Conservation (phyloP, 2,888 invertebrate genomes). For the Zygaena filipendulae region DNA sequence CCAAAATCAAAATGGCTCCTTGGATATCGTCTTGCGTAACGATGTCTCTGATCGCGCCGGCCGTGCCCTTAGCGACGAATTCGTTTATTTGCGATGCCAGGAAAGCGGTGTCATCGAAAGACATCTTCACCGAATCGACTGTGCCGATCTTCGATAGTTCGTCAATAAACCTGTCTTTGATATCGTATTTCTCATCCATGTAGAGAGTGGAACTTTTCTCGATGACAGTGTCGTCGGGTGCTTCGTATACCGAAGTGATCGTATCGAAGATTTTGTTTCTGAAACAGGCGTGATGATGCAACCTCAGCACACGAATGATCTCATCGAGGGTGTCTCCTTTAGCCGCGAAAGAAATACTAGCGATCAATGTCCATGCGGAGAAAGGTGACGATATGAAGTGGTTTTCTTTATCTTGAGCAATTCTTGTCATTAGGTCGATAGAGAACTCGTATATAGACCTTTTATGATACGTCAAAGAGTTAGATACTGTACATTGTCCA, state of each 20-base stretch:
- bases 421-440: conserved; percentile 19
- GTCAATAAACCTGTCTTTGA: conserved; percentile 25
- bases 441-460: conserved; percentile 25
- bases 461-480: conserved; percentile 10
- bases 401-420: conserved; percentile 35
- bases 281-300: conserved; percentile 37
- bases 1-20: conserved; percentile 27
- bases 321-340: conserved; percentile 30
- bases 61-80: conserved; percentile 32
- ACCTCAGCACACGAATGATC: conserved; percentile 28
- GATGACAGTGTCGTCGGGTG: conserved; percentile 23
- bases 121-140: conserved; percentile 26
- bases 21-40: conserved; percentile 34
- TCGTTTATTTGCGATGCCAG: conserved; percentile 36
- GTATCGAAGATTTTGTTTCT: conserved; percentile 37
- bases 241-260: conserved; percentile 20
- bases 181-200: conserved; percentile 25
- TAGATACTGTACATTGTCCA: conserved; percentile 20
- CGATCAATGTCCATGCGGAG: conserved; percentile 42
- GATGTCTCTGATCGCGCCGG: conserved; percentile 39
- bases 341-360: conserved; percentile 39
- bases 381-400: conserved; percentile 45
- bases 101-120: conserved; percentile 25
- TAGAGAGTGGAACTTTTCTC: conserved; percentile 37
- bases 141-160: conserved; percentile 24